These are phyloP conservation scores for Cantharis nigra DNA, from an alignment of 2,888 invertebrate genomes.

Conservation along the genomic window DNA sequence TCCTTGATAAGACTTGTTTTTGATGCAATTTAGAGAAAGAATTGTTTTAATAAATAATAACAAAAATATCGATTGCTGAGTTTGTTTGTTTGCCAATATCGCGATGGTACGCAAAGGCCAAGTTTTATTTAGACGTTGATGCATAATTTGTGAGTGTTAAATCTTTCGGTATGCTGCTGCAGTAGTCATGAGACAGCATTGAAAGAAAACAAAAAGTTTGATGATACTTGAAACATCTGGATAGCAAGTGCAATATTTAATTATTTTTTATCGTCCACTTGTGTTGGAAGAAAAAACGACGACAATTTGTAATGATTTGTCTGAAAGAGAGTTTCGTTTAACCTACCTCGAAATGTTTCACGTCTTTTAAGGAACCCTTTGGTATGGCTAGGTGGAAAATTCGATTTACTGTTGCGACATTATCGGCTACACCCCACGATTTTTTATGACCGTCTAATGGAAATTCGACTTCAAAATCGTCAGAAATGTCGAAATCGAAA, in stretches of 20 bases:
- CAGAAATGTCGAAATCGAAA: slow-evolving; percentile 53
- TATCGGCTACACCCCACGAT: slow-evolving; percentile 52
- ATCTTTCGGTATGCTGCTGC: neutral
- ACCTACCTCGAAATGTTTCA: slow-evolving; percentile 71
- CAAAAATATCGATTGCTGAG: neutral
- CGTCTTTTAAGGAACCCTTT: slow-evolving; percentile 71
- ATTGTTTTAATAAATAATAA: neutral
- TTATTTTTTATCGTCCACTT: neutral
- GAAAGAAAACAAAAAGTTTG: neutral
- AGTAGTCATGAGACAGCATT: neutral
- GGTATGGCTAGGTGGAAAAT: slow-evolving; percentile 75
- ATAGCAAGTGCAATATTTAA: slow-evolving; percentile 9
- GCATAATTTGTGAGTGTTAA: neutral
- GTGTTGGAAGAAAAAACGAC: neutral
- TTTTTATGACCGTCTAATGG: slow-evolving; percentile 35
- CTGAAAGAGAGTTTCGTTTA: slow-evolving; percentile 34
- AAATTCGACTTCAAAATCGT: slow-evolving; percentile 48
- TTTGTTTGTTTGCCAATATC: neutral
- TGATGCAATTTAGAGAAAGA: neutral
- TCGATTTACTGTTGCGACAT: slow-evolving; percentile 71
- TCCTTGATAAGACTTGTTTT: neutral
- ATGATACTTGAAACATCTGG: slow-evolving; percentile 9
- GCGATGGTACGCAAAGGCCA: neutral
- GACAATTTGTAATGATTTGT: neutral
- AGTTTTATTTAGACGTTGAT: neutral